Evolutionary conservation across 2,888 invertebrate genomes (phyloP).

Genomic region (Peribatodes rhomboidaria): DNA sequence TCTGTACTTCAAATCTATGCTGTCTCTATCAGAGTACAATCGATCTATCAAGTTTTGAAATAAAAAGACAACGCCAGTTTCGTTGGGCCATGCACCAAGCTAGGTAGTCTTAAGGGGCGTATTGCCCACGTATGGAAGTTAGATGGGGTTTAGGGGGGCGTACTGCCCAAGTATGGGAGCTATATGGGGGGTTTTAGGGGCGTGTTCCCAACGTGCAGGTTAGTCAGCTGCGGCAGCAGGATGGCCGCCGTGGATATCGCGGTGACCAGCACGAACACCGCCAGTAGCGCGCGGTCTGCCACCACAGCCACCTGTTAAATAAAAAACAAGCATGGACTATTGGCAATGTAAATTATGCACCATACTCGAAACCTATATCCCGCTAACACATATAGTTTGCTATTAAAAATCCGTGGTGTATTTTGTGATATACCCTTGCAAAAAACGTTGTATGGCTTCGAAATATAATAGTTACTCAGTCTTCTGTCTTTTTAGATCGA

Average conservation of each 20-base stretch:
- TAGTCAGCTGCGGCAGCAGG: slow-evolving; percentile 88
- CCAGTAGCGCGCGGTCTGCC: slow-evolving; percentile 92
- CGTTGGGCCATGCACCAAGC: background rate
- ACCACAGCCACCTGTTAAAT: slow-evolving; percentile 90
- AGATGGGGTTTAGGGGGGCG: slow-evolving; percentile 80
- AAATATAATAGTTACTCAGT: too few relatives aligned
- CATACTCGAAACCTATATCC: too few relatives aligned
- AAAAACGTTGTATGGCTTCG: too few relatives aligned
- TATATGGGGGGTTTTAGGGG: slow-evolving; percentile 79
- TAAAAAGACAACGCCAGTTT: background rate
- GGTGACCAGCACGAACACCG: slow-evolving; percentile 92
- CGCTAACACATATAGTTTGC: too few relatives aligned
- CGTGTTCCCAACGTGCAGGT: slow-evolving; percentile 81
- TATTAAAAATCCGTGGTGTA: too few relatives aligned
- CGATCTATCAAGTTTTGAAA: background rate
- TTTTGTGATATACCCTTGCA: too few relatives aligned
- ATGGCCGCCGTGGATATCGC: slow-evolving; percentile 93
- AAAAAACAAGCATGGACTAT: background rate
- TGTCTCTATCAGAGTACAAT: background rate
- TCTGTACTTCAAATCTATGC: background rate
- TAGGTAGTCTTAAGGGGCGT: background rate
- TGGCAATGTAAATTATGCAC: background rate
- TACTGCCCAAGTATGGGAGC: slow-evolving; percentile 48
- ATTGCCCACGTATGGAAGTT: background rate
- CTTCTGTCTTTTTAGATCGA: too few relatives aligned